A percentile compares a stretch with the other conserved stretches of the same genome.
phyloP scores from a whole-genome alignment of 2,888 invertebrate species.

The Rhagophthalmus giganteus region DNA sequence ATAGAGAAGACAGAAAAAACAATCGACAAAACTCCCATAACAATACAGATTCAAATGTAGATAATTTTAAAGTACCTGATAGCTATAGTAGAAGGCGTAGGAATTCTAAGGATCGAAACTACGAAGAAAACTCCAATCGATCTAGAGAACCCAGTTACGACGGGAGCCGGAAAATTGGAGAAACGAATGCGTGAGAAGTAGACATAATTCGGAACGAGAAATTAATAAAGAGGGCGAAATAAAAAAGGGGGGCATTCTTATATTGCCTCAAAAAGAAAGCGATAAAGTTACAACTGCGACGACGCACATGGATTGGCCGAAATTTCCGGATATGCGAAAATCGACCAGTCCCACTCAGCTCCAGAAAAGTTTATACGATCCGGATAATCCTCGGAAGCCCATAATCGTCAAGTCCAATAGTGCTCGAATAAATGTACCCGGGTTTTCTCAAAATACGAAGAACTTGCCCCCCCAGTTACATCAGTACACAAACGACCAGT shows the following conservation, averaged over 20 bases:
- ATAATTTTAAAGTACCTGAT: constrained; percentile 49
- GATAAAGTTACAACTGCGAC: constrained; percentile 33
- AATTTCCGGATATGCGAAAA: constrained; percentile 34
- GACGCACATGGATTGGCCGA: constrained; percentile 33
- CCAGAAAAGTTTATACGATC: constrained; percentile 63
- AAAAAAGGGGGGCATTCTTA: constrained; percentile 48
- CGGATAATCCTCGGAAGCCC: constrained; percentile 70
- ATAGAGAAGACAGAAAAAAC: constrained; percentile 42
- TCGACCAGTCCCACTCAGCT: constrained; percentile 39
- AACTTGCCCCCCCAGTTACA: constrained; percentile 41
- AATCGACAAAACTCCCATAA: constrained; percentile 34
- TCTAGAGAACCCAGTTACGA: constrained; percentile 49
- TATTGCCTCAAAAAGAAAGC: constrained; percentile 44
- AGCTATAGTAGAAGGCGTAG: constrained; percentile 34
- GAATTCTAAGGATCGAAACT: constrained; percentile 39
- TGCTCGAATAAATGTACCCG: constrained; percentile 44
- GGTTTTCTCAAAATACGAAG: constrained; percentile 47
- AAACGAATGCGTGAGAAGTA: constrained; percentile 48
- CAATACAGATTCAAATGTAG: constrained; percentile 42
- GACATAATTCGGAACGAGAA: constrained; percentile 39
- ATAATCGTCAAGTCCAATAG: constrained; percentile 66
- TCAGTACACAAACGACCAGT: constrained; percentile 56
- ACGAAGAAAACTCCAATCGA: too few species aligned
- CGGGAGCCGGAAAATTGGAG: constrained; percentile 51
- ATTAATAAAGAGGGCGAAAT: constrained; percentile 30